A percentile compares a stretch with the other conserved stretches of the same genome.
Evolutionary conservation across 2,797 vertebrate species (phyloP).

Genomic region (Acestrorhynchus altus): DNA sequence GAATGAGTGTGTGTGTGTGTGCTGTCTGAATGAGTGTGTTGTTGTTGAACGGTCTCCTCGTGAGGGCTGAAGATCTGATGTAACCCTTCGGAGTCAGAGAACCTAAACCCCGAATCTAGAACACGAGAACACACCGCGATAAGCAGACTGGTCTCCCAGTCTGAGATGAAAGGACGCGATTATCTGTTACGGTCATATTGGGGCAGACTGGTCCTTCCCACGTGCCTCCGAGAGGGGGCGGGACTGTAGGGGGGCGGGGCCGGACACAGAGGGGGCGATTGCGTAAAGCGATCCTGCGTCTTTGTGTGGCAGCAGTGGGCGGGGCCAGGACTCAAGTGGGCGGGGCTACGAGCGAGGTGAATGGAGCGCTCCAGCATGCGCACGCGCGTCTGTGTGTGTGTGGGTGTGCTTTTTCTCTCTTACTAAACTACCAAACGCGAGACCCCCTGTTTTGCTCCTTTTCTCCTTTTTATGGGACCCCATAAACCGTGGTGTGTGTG

Average conservation of each 20-base stretch:
- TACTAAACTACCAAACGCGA: conserved; percentile 11
- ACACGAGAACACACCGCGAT: too few species aligned
- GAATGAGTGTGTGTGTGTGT: not conserved
- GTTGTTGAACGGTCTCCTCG: conserved; percentile 33
- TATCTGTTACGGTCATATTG: not conserved
- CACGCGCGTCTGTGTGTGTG: conserved; percentile 40
- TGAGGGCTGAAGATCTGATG: conserved; percentile 56
- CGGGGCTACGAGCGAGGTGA: conserved; percentile 61
- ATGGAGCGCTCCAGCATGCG: conserved; percentile 64
- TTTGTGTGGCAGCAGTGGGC: conserved; percentile 69
- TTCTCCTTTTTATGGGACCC: conserved; percentile 69
- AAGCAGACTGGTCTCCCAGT: too few species aligned
- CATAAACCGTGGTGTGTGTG: conserved; percentile 64
- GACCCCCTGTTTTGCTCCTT: not conserved
- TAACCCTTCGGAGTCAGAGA: conserved; percentile 44
- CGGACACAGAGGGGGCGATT: conserved; percentile 52
- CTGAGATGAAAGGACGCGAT: too few species aligned
- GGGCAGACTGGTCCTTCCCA: conserved; percentile 11
- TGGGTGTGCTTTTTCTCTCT: conserved; percentile 12
- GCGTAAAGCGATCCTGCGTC: conserved; percentile 75
- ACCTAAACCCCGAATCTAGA: not conserved
- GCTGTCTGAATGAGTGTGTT: conserved; percentile 41
- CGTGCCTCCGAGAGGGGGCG: conserved; percentile 29
- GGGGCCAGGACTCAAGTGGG: too few species aligned
- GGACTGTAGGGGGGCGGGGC: conserved; percentile 32